Evolutionary conservation across 2,888 invertebrate genomes (phyloP), one percentile per base, ranked within the genome.

Genomic region (Melipona beecheii): DNA sequence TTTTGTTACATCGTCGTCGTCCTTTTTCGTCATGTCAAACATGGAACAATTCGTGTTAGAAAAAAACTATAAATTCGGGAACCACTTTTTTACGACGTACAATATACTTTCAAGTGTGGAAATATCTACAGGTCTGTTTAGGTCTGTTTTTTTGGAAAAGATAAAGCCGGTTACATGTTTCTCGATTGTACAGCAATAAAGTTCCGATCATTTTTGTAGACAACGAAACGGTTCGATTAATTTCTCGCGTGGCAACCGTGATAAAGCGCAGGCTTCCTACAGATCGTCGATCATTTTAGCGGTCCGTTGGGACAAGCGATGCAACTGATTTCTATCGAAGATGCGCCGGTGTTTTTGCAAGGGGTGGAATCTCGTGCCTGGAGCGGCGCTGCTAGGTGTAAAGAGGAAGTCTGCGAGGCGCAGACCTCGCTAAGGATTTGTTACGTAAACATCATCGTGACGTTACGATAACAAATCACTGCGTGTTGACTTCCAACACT

Each of bases 401-500:
- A 78, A 81, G 78, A 78, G 77, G 62, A 75, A 75, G 65, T 81
- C 83, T 84, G 64, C 80, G 86, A 84, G 81, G 86, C 88, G 84
- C 87, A 89, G 89, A 88, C 85, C 86, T 80, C 87, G 85, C 86
- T 89, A 88, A 90, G 92, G 92, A 93, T 93, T 93, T 92, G 92
- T 91, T 93, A 91, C 89, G 89, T 90, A 93, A 93, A 92, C 93
- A 92, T 91, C 91, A 91, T 91, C 89, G 85, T 84, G 88, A 89
- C 87, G 92, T 91, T 92, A 87, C 89, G 88, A 93, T 92, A 93
- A 92, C 93, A 93, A 93, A 93, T 92, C 92, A 90, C 90, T 73
- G 62, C 81, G 78, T 81, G 81, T 85, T 82, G 81, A 81, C 86
- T 84, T 87, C 82, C 78, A 62, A 72, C 79, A 43, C 79, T 60